Base-by-base conservation (phyloP, 2,113 vertebrate genomes). In the Pitta sordida region DNA sequence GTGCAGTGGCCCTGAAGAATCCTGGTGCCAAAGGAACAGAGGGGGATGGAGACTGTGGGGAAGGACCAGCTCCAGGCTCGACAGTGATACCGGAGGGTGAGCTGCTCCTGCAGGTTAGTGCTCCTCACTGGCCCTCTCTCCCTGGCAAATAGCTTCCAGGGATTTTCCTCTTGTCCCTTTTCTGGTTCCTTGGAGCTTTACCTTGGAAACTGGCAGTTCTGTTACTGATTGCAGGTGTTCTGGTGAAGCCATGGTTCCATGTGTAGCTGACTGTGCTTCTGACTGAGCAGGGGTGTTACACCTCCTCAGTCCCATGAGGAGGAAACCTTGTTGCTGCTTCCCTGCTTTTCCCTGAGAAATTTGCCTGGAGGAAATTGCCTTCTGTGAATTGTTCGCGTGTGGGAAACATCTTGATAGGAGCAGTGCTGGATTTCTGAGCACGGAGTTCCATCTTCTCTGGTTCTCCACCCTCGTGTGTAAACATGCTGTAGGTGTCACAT, bases 101-200 rank as follows among this genome's bases (percentile, higher is more conserved):
- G 30, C 97, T 98, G 41, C 91, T 98, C 56, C 95, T 98, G 39
- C 97, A 98, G 98, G 98, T 98, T 46, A 93, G 97, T 97, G 44
- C 39, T 76, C 6, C 60, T 63, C 6, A 19, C 30, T 46, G 76
- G 20, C 44, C 37, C 29, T 26, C 20, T 78, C 14, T 26, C 43
- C 65, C 27, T 63, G 60, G 34, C 32, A 70, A 30, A 39, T 8
- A 11, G 27, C 18, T 75, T 53, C 12, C 11, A 2, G 6, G 41
- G 37, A 5, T 63, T 73, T 85, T 43, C 41, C 36, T 68, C n/a
- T 32, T 49, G 13, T 44, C 13, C 24, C 24, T 41, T 36, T 67
- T 51, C 15, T 37, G 77, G 34, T 32, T 56, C 36, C 51, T 86
- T 46, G 16, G 76, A 62, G 49, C 73, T 89, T 60, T 37, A 17